A percentile compares a stretch with the other conserved stretches of the same genome.
Evolutionary conservation across 2,888 invertebrate species (phyloP).

Genomic region (Leptodirus hochenwartii): DNA sequence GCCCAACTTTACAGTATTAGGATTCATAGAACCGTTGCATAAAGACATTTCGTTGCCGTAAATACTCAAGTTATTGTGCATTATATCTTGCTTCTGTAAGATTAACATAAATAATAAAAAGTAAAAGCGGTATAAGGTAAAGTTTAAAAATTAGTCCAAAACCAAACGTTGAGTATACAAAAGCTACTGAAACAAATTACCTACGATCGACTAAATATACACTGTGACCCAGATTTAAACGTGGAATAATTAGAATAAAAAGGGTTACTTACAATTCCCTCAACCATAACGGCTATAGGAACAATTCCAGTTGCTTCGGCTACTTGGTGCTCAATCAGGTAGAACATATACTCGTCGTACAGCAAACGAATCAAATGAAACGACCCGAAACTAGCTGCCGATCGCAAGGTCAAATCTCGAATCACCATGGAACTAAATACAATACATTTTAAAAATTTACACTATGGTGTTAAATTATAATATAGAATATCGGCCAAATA

Average conservation of each 20-base stretch:
- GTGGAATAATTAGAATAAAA: no score
- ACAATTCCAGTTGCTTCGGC: constrained; percentile 79
- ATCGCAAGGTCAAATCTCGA: constrained; percentile 84
- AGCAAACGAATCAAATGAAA: constrained; percentile 94
- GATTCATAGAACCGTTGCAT: constrained; percentile 17
- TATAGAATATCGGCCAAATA: no score
- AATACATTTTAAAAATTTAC: constrained; percentile 10
- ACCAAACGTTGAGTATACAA: no score
- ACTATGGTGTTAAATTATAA: no score
- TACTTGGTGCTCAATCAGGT: constrained; percentile 91
- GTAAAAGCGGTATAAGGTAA: no score
- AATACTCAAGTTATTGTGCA: constrained; percentile 23
- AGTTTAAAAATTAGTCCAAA: no score
- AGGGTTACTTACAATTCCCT: no score
- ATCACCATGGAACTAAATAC: constrained; percentile 83
- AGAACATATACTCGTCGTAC: constrained; percentile 99
- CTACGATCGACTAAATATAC: no score
- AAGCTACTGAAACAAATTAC: no score
- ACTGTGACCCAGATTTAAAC: no score
- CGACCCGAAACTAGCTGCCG: constrained; percentile 96
- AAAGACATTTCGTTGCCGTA: constrained; percentile 21
- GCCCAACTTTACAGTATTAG: constrained; percentile 19
- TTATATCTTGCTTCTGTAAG: constrained; percentile 25
- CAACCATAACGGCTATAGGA: constrained; percentile 83
- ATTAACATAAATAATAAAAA: constrained; percentile 7